These are phyloP conservation scores for Blera fallax DNA, from an alignment of 2,888 invertebrate genomes.

Conservation along the genomic window DNA sequence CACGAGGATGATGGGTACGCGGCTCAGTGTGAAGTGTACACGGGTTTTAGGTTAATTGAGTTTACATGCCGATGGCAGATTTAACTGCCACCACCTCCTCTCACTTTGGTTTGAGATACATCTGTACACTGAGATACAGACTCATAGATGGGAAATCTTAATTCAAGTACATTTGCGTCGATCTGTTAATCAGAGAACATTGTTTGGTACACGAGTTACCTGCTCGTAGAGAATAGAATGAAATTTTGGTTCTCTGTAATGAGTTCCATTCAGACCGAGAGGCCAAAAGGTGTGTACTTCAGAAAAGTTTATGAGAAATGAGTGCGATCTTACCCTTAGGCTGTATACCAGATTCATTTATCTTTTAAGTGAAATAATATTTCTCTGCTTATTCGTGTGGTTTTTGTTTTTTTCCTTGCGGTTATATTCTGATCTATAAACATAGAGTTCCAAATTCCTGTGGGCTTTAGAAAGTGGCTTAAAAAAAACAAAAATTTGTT, in stretches of 20 bases:
- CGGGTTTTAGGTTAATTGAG: constrained; percentile 38
- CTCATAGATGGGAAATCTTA: not conserved
- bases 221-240: constrained; percentile 9
- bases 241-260: constrained; percentile 17
- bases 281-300: not conserved
- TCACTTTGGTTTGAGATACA: no score
- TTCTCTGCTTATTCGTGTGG: not conserved
- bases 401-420: constrained; percentile 35
- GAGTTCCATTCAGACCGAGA: constrained; percentile 23
- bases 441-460: not conserved
- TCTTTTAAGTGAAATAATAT: not conserved
- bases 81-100: not conserved
- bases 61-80: constrained; percentile 24
- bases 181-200: constrained; percentile 44
- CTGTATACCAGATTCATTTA: not conserved
- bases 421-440: constrained; percentile 1
- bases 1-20: not conserved
- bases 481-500: no score
- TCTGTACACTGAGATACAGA: no score
- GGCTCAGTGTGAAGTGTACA: constrained; percentile 12
- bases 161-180: not conserved
- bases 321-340: constrained; percentile 6
- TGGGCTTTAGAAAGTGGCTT: constrained; percentile 24
- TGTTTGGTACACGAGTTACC: constrained; percentile 31
- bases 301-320: not conserved